phyloP scores from a whole-genome alignment of 2,888 invertebrate genomes.

The Leucania comma region DNA sequence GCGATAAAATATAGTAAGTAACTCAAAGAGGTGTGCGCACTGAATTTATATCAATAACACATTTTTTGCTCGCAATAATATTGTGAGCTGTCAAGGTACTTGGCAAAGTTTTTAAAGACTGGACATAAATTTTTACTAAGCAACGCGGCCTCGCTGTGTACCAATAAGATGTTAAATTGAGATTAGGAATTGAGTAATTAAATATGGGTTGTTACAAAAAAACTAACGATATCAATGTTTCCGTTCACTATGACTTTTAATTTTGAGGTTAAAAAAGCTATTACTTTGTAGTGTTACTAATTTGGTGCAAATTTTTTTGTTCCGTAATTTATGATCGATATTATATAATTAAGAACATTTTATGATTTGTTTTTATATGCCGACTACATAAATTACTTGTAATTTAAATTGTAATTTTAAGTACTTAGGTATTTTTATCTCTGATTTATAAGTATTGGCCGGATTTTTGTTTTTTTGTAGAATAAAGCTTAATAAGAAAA shows the following conservation, averaged over 20 bases:
- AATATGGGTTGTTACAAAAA: conserved; percentile 62
- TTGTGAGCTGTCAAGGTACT: conserved; percentile 46
- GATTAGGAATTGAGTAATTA: conserved; percentile 59
- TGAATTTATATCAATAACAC: conserved; percentile 34
- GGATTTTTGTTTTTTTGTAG: background rate
- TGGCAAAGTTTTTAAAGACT: conserved; percentile 27
- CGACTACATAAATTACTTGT: background rate
- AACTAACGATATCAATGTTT: conserved; percentile 51
- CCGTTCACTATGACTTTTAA: conserved; percentile 61
- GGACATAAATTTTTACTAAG: conserved; percentile 45
- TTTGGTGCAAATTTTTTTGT: conserved; percentile 40
- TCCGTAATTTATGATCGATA: conserved; percentile 27
- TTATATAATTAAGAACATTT: conserved; percentile 27
- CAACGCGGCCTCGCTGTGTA: conserved; percentile 49
- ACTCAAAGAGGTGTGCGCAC: conserved; percentile 5
- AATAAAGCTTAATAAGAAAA: too few relatives aligned
- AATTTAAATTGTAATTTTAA: conserved; percentile 32
- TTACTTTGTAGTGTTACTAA: conserved; percentile 37
- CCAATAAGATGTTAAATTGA: conserved; percentile 56
- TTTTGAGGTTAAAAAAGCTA: conserved; percentile 58
- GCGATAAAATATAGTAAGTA: conserved; percentile 19
- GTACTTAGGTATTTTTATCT: background rate
- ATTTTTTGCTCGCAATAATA: conserved; percentile 23
- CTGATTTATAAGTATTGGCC: background rate
- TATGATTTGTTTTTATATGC: conserved; percentile 16